Evolutionary conservation across 1,140 invertebrate species (phyloP).

Genomic region (Tetranychus urticae): DNA sequence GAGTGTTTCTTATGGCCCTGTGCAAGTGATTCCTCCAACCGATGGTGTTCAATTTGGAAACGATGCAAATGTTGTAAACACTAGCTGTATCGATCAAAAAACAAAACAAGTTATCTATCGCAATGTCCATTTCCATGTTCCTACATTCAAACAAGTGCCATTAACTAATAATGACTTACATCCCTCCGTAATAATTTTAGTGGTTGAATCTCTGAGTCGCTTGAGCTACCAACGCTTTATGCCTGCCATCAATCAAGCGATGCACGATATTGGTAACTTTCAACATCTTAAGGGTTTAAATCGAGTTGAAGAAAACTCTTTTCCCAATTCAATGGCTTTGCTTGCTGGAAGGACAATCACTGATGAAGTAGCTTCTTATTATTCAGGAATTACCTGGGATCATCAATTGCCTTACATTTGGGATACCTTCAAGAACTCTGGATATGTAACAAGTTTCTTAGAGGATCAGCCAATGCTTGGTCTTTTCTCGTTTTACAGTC

Average conservation of each 20-base stretch:
- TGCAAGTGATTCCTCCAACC: neutral
- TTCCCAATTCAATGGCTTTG: constrained; percentile 21
- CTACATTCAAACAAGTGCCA: neutral
- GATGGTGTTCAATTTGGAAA: neutral
- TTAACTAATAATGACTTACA: neutral
- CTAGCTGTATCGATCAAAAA: neutral
- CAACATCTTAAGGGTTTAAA: constrained; percentile 31
- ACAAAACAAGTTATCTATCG: neutral
- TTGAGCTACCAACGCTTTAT: constrained; percentile 5
- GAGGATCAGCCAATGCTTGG: constrained; percentile 49
- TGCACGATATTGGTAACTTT: constrained; percentile 1
- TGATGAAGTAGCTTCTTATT: neutral
- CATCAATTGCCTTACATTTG: constrained; percentile 14
- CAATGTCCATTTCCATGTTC: neutral
- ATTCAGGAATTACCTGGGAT: neutral
- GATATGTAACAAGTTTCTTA: constrained; percentile 50
- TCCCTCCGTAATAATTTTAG: constrained; percentile 6
- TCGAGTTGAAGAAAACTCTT: constrained; percentile 24
- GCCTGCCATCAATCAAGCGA: neutral
- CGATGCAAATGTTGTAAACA: neutral
- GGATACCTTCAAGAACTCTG: constrained; percentile 24
- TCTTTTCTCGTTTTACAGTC: constrained; percentile 52
- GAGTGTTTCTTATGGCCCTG: neutral
- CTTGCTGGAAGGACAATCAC: constrained; percentile 15
- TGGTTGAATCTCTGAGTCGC: constrained; percentile 6